phyloP scores from a whole-genome alignment of 2,888 invertebrate genomes.

The Scaptomyza parva region DNA sequence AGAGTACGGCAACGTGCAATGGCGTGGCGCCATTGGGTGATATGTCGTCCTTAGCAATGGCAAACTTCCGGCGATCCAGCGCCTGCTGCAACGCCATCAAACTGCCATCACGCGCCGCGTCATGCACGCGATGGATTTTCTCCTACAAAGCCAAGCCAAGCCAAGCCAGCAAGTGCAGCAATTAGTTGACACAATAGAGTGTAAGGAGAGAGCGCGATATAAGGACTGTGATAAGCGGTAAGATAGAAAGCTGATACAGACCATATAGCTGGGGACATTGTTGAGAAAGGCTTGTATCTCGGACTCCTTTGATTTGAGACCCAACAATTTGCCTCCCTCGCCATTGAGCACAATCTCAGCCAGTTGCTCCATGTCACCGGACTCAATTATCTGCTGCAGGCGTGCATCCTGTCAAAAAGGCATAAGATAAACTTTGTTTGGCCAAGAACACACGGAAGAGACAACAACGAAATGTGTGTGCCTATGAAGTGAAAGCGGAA shows the following conservation, averaged over 20 bases:
- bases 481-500: conserved; percentile 36
- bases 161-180: conserved; percentile 36
- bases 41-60: conserved; percentile 93
- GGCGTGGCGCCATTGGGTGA: conserved; percentile 94
- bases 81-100: conserved; percentile 93
- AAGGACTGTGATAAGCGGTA: neutral
- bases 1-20: conserved; percentile 93
- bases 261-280: conserved; percentile 95
- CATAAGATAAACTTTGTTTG: conserved; percentile 19
- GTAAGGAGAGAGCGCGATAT: neutral
- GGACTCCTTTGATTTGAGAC: conserved; percentile 89
- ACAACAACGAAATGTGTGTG: conserved; percentile 14
- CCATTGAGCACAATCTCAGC: conserved; percentile 95
- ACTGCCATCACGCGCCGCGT: conserved; percentile 93
- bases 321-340: conserved; percentile 91
- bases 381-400: conserved; percentile 88
- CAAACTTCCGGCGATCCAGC: conserved; percentile 95
- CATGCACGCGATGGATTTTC: conserved; percentile 95
- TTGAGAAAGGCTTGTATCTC: conserved; percentile 94
- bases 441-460: neutral
- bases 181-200: conserved; percentile 43
- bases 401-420: conserved; percentile 86
- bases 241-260: conserved; percentile 82
- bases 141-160: conserved; percentile 87
- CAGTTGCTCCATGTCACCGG: conserved; percentile 94